phyloP scores from a whole-genome alignment of 2,888 invertebrate genomes.

The Morpho helenor region DNA sequence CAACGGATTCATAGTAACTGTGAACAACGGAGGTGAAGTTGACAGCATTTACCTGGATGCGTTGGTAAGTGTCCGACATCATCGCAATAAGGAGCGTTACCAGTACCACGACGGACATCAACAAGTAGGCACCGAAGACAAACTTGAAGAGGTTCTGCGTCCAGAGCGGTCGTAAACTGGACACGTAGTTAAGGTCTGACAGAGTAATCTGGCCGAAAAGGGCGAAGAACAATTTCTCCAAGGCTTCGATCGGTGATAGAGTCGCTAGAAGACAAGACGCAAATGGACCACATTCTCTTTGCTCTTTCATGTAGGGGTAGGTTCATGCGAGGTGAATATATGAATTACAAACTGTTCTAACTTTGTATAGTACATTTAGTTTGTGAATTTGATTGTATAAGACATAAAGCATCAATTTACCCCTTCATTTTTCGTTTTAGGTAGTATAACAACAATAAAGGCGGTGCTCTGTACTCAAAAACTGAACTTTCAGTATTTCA shows the following conservation, averaged over 20 bases:
- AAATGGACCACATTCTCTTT: constrained; percentile 64
- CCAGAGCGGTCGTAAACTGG: constrained; percentile 86
- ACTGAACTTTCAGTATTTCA: constrained; percentile 15
- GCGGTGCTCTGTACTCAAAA: constrained; percentile 24
- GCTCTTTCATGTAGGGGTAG: constrained; percentile 50
- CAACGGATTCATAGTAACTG: constrained; percentile 95
- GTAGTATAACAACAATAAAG: constrained; percentile 20
- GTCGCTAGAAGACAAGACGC: constrained; percentile 82
- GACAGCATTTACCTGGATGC: constrained; percentile 92
- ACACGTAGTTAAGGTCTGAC: constrained; percentile 89
- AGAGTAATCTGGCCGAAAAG: constrained; percentile 96
- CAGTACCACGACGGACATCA: constrained; percentile 98
- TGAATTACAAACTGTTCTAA: neutral
- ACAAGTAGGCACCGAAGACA: constrained; percentile 97
- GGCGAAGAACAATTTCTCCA: constrained; percentile 98
- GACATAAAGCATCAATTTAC: constrained; percentile 48
- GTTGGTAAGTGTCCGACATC: constrained; percentile 99
- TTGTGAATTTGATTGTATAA: constrained; percentile 8
- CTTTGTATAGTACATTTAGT: constrained; percentile 9
- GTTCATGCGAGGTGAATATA: constrained; percentile 40
- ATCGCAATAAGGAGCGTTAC: constrained; percentile 99
- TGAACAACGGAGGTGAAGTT: constrained; percentile 72
- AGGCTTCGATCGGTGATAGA: constrained; percentile 94
- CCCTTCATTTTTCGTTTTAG: constrained; percentile 32
- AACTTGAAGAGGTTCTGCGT: constrained; percentile 92